Conservation (phyloP, 1,140 invertebrate genomes). For the Asbolus verrucosus region DNA sequence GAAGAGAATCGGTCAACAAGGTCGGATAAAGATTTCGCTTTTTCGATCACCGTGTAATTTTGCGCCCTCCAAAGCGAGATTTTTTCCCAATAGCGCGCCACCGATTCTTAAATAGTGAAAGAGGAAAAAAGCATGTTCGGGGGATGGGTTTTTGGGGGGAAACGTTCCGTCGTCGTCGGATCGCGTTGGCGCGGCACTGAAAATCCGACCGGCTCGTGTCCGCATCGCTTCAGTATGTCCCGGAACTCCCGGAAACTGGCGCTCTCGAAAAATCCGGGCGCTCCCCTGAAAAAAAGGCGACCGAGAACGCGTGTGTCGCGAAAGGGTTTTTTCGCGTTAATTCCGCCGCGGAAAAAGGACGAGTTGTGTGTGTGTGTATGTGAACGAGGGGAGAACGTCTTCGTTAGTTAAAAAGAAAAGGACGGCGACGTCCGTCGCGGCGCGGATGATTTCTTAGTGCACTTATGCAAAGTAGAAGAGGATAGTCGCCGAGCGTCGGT, state of each 20-base stretch:
- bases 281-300: too few relatives aligned
- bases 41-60: too few relatives aligned
- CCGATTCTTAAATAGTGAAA: too few relatives aligned
- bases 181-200: constrained; percentile 51
- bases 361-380: too few relatives aligned
- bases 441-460: constrained; percentile 63
- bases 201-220: constrained; percentile 42
- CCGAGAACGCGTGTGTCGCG: not conserved
- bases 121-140: constrained; percentile 16
- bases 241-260: constrained; percentile 47
- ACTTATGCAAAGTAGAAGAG: constrained; percentile 64
- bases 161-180: constrained; percentile 13
- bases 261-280: constrained; percentile 9
- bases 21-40: too few relatives aligned
- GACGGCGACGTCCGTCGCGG: constrained; percentile 43
- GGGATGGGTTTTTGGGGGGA: constrained; percentile 21
- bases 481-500: constrained; percentile 54
- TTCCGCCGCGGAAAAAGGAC: too few relatives aligned
- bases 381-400: too few relatives aligned
- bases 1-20: too few relatives aligned
- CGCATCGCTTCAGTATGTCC: constrained; percentile 46
- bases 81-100: too few relatives aligned
- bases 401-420: too few relatives aligned
- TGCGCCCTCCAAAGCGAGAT: too few relatives aligned
- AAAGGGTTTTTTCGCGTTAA: too few relatives aligned